Conservation (phyloP, 2,113 vertebrate genomes). For the Mormyrus lacerda region DNA sequence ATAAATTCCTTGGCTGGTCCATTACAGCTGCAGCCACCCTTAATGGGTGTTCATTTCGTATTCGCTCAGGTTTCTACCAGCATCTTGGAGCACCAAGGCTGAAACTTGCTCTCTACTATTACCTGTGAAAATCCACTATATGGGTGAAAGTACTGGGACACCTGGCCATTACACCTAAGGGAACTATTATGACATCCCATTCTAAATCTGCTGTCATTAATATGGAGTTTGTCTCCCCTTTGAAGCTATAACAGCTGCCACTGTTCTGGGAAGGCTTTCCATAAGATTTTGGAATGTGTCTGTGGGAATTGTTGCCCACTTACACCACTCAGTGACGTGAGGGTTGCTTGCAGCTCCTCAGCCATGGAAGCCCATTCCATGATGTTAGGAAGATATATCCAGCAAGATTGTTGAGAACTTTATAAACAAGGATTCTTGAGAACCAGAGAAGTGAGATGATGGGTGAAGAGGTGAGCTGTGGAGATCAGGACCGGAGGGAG, state of each 20-base stretch:
- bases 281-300: background rate
- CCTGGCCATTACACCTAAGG: background rate
- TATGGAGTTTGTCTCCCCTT: background rate
- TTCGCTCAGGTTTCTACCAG: background rate
- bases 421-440: background rate
- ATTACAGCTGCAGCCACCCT: background rate
- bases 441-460: background rate
- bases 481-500: background rate
- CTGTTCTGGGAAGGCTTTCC: background rate
- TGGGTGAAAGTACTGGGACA: background rate
- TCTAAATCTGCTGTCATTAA: background rate
- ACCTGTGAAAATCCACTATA: background rate
- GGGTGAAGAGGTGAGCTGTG: background rate
- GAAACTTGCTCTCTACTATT: background rate
- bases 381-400: background rate
- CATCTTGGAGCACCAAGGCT: background rate
- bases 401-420: background rate
- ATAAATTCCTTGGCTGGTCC: background rate
- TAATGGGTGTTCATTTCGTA: background rate
- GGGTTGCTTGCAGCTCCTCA: background rate
- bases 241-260: background rate
- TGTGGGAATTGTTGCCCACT: background rate
- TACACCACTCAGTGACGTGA: background rate
- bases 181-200: background rate
- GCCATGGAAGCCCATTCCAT: background rate